These are phyloP conservation scores for Brachynemurus nebulosus DNA, from an alignment of 2,888 invertebrate species.

Conservation along the genomic window DNA sequence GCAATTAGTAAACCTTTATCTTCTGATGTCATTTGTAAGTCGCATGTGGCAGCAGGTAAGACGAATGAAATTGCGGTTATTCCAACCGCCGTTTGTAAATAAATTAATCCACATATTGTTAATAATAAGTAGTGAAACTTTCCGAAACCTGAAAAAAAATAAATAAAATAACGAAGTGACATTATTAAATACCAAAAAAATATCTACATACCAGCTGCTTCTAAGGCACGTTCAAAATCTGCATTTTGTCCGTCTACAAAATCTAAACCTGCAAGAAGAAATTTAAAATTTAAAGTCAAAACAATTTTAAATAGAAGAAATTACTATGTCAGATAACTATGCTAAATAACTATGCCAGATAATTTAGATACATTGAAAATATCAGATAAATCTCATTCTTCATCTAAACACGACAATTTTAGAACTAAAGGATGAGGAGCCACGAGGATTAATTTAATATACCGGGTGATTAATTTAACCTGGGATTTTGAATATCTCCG, in stretches of 20 bases:
- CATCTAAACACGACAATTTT: no score
- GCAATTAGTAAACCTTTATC: constrained; percentile 69
- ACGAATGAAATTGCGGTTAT: constrained; percentile 71
- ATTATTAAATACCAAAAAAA: constrained; percentile 5
- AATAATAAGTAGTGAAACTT: constrained; percentile 66
- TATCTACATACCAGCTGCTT: constrained; percentile 46
- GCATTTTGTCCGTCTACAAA: constrained; percentile 57
- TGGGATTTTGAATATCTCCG: no score
- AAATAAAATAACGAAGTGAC: background rate
- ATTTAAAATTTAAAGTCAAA: no score
- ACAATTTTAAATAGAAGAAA: no score
- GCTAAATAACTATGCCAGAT: no score
- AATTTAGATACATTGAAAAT: no score
- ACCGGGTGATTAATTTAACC: no score
- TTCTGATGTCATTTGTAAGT: constrained; percentile 61
- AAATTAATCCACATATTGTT: constrained; percentile 64
- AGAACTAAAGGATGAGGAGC: no score
- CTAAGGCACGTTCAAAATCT: constrained; percentile 58
- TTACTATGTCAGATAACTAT: no score
- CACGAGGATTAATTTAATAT: no score
- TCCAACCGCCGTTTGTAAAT: constrained; percentile 69
- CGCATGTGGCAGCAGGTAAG: constrained; percentile 69
- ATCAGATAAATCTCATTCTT: no score
- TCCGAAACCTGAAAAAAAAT: constrained; percentile 53
- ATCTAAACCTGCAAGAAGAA: constrained; percentile 58